Evolutionary conservation across 2,113 vertebrate species (phyloP).

Genomic region (Setophaga kirtlandii): DNA sequence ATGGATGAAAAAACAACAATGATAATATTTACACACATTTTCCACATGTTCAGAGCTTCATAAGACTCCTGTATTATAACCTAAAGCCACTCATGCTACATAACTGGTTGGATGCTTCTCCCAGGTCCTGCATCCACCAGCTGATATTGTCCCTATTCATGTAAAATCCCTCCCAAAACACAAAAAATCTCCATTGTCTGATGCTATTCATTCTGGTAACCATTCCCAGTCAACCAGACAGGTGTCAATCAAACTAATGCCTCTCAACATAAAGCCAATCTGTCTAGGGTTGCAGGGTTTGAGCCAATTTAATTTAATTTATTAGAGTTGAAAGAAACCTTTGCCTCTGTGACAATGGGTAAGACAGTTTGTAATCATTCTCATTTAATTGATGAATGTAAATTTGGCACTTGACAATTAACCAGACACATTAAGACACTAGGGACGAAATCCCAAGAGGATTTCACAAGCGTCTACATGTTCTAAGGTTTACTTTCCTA

Average conservation of each 20-base stretch:
- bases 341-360: slow-evolving; percentile 51
- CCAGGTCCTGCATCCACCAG: neutral
- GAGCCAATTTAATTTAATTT: slow-evolving; percentile 69
- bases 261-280: slow-evolving; percentile 47
- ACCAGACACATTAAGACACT: neutral
- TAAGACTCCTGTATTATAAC: neutral
- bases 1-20: neutral
- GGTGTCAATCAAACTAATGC: slow-evolving; percentile 51
- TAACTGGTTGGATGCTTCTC: neutral
- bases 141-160: neutral
- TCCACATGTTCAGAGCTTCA: neutral
- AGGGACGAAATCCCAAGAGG: neutral
- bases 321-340: slow-evolving; percentile 58
- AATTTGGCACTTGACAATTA: slow-evolving; percentile 59
- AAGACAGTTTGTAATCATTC: slow-evolving; percentile 56
- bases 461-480: neutral
- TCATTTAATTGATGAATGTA: slow-evolving; percentile 62
- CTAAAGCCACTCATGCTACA: neutral
- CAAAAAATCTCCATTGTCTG: neutral
- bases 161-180: neutral
- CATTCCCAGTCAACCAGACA: neutral
- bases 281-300: slow-evolving; percentile 27
- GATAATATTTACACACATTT: neutral
- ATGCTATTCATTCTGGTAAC: neutral
- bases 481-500: slow-evolving; percentile 16